Base-by-base conservation (phyloP, 2,797 vertebrate species). In the Aotus griseimembra region DNA sequence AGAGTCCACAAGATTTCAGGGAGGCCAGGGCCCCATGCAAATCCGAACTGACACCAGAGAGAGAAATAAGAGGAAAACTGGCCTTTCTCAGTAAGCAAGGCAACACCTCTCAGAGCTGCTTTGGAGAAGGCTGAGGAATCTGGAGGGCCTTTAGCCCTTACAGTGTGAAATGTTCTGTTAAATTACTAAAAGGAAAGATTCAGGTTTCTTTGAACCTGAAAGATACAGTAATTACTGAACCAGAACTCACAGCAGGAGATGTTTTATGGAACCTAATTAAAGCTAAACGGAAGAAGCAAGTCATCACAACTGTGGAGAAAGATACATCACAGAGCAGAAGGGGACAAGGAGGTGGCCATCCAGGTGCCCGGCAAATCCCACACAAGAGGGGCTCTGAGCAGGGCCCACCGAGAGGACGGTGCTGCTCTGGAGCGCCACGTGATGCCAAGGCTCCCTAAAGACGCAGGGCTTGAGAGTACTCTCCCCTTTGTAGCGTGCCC, bases 251-350 rank as follows among this genome's bases (percentile, higher is more conserved):
- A 87, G 97, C 94, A 92, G 97, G 98, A 64, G 48, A 92, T 94
- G 95, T 50, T 97, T 97, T 96, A 95, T 95, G 94, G 96, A 90
- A 76, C 67, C 97, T 97, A 96, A 97, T 98, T 97, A 97, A 96
- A 97, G 96, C 67, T 17, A 48, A 97, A 64, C 3, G 1, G 67
- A 89, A 90, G 89, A 79, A 73, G 26, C 7, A 3, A 52, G 72
- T 88, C 88, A 48, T 90, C 73, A 58, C 89, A 24, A 79, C 55
- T 22, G 46, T 3, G 41, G 26, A 36, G 33, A 44, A 75, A 46
- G 30, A 77, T 24, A 2, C 73, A 5, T 67, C 89, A 64, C 30
- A 44, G 50, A 85, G 61, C 39, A 1, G 36, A 57, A 17, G 79
- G 0, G 9, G 55, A 36, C 1, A 36, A 24, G 26, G 26, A 15